phyloP scores from a whole-genome alignment of 1,140 invertebrate species.

The Sycophaga agraensis region DNA sequence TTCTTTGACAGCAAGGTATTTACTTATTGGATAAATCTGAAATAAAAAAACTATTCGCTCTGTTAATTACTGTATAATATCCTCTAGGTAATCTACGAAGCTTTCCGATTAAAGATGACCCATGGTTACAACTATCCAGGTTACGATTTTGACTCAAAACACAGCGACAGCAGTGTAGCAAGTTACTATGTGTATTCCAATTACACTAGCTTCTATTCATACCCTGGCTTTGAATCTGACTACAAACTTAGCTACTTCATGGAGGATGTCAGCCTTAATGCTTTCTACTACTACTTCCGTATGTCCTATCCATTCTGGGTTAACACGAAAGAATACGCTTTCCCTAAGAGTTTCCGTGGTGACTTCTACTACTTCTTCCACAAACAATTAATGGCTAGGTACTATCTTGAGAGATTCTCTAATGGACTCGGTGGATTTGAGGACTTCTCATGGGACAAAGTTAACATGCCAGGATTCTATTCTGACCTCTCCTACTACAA shows the following conservation, averaged over 20 bases:
- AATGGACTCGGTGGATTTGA: slow-evolving; percentile 63
- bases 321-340: slow-evolving; percentile 57
- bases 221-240: slow-evolving; percentile 56
- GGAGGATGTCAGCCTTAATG: slow-evolving; percentile 70
- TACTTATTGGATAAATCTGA: no score
- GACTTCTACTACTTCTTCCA: slow-evolving; percentile 64
- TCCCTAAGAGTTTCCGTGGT: slow-evolving; percentile 61
- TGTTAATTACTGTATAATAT: no score
- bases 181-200: slow-evolving; percentile 49
- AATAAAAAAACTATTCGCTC: no score
- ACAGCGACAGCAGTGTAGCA: slow-evolving; percentile 31
- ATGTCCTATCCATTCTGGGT: slow-evolving; percentile 68
- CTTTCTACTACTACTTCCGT: slow-evolving; percentile 71
- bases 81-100: slow-evolving; percentile 15
- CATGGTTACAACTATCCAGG: slow-evolving; percentile 4
- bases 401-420: slow-evolving; percentile 68
- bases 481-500: slow-evolving; percentile 67
- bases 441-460: slow-evolving; percentile 61
- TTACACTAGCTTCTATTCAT: slow-evolving; percentile 41
- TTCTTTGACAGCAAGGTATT: slow-evolving; percentile 63
- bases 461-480: slow-evolving; percentile 65
- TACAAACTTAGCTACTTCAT: slow-evolving; percentile 71
- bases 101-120: slow-evolving; percentile 11
- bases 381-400: slow-evolving; percentile 65
- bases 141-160: background rate